Percentiles rank a stretch among this genome's conserved stretches.
Evolutionary conservation across 2,888 invertebrate genomes (phyloP).

Genomic region (Cheilosia vulpina): DNA sequence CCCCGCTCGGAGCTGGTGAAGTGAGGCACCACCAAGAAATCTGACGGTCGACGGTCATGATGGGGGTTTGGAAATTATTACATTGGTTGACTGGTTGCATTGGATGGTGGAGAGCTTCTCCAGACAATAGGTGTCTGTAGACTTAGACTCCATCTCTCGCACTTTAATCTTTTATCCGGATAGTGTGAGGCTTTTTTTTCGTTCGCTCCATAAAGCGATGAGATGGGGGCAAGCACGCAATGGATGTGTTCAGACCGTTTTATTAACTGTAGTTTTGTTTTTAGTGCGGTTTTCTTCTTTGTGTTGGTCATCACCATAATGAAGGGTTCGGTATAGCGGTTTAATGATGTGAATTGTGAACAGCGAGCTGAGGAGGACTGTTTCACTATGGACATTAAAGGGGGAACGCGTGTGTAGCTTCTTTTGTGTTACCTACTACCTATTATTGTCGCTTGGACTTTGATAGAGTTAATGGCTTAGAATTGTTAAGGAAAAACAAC

Average conservation of each 20-base stretch:
- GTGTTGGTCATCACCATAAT: background rate
- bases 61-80: constrained; percentile 67
- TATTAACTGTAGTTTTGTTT: constrained; percentile 50
- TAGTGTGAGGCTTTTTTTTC: constrained; percentile 14
- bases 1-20: constrained; percentile 36
- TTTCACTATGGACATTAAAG: background rate
- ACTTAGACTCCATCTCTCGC: constrained; percentile 24
- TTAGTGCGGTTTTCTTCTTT: background rate
- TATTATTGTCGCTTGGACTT: too few species aligned
- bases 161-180: constrained; percentile 45
- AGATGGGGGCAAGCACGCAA: constrained; percentile 46
- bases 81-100: constrained; percentile 66
- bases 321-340: constrained; percentile 57
- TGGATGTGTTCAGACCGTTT: constrained; percentile 43
- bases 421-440: background rate
- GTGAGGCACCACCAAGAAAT: constrained; percentile 45
- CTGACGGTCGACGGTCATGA: constrained; percentile 59
- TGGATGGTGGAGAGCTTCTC: background rate
- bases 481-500: too few species aligned
- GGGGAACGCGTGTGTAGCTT: background rate
- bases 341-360: constrained; percentile 46
- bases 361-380: background rate
- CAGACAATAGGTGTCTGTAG: constrained; percentile 35
- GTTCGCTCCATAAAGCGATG: background rate
- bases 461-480: too few species aligned